Evolutionary conservation across 2,888 invertebrate species (phyloP), one percentile per base, ranked within the genome.

Genomic region (Drepana falcataria): DNA sequence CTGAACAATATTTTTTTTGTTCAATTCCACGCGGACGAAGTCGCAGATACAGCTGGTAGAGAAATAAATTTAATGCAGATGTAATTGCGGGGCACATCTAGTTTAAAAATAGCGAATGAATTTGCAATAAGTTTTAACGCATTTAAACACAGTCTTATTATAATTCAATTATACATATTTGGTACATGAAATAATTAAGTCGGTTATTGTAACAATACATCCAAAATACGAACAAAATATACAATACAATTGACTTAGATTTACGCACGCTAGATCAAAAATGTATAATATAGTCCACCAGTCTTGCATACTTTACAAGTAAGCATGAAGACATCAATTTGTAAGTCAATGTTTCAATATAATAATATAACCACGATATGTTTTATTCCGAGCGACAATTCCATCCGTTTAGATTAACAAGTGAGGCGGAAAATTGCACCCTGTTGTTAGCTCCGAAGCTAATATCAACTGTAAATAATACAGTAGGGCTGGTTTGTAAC

Each of bases 291-390:
- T 48, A 35, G 6, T 4, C 21, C 35, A 48, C 48, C 35, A 48
- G 40, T 51, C 48, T 9, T 51, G 37, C 47, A 47, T 48, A 9
- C 47, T 44, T 48, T 51, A 49, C n/a, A 33, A 51, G 21, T 34
- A 51, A 51, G 40, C 33, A 40, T 40, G 51, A 34, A 51, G 51
- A 51, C 40, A 6, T 33, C 6, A 37, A 37, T 37, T 37, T 37
- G 37, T 5, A 4, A 37, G 44, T 44, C 35, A 57, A 55, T 34
- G 35, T 59, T 58, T 56, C 55, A 54, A 57, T 55, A 61, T 55
- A 59, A 68, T 61, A 70, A 73, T 59, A 60, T 51, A 6, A 62
- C 72, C 74, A 69, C 83, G 85, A 85, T 85, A 85, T 85, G 84
- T 84, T 75, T 21, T 59, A 63, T 72, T 76, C 71, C 64, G 57